phyloP scores from a whole-genome alignment of 2,797 vertebrate species.

The Chaetodon trifasciatus region DNA sequence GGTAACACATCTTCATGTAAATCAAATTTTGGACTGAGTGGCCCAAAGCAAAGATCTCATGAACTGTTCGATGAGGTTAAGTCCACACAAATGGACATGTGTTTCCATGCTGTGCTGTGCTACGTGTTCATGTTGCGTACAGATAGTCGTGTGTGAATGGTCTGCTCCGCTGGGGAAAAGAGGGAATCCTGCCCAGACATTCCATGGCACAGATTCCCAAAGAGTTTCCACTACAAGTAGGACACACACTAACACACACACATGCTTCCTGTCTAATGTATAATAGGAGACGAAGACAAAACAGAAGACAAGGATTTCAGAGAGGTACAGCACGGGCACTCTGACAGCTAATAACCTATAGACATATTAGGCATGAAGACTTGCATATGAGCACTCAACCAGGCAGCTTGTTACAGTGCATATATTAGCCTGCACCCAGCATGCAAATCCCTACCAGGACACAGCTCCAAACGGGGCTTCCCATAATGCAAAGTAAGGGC shows the following conservation, averaged over 20 bases:
- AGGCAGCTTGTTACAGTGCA: conserved; percentile 26
- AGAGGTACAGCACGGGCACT: conserved; percentile 24
- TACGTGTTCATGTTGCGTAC: conserved; percentile 65
- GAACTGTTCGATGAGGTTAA: conserved; percentile 32
- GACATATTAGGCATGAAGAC: conserved; percentile 49
- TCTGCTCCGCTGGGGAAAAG: conserved; percentile 75
- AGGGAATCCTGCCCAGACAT: conserved; percentile 82
- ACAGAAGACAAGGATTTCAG: conserved; percentile 37
- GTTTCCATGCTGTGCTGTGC: conserved; percentile 58
- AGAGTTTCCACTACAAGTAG: conserved; percentile 81
- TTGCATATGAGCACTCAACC: conserved; percentile 30
- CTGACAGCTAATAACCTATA: conserved; percentile 24
- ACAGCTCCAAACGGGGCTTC: conserved; percentile 62
- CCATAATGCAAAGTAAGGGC: conserved; percentile 74
- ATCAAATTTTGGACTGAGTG: background rate
- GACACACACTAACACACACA: conserved; percentile 47
- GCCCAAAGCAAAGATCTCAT: conserved; percentile 36
- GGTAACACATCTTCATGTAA: conserved; percentile 41
- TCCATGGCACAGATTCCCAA: conserved; percentile 80
- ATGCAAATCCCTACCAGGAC: conserved; percentile 63
- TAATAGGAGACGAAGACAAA: conserved; percentile 53
- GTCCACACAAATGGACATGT: conserved; percentile 37
- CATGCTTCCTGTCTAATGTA: conserved; percentile 52
- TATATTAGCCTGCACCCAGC: conserved; percentile 29
- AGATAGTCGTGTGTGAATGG: conserved; percentile 70